Evolutionary conservation across 2,113 vertebrate genomes (phyloP).

Genomic region (Centropus bengalensis): DNA sequence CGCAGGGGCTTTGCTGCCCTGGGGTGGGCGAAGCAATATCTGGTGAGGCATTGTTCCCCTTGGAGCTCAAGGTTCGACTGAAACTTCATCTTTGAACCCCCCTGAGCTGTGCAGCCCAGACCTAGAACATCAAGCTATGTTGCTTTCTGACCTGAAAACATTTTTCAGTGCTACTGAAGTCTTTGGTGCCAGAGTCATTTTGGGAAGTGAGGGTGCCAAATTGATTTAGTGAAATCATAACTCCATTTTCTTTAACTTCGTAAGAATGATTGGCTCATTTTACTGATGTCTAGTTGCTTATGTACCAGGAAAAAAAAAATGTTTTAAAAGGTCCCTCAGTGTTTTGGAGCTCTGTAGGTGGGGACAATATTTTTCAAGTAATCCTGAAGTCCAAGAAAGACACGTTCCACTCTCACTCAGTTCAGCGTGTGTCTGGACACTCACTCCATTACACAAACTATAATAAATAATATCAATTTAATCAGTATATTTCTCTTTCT

Average conservation of each 20-base stretch:
- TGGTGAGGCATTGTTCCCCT: background rate
- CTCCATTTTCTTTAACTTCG: background rate
- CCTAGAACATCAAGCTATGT: background rate
- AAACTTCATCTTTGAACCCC: background rate
- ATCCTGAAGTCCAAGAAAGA: background rate
- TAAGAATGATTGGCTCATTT: background rate
- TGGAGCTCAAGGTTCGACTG: fast-evolving
- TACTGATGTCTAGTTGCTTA: background rate
- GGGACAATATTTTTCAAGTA: background rate
- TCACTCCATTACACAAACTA: background rate
- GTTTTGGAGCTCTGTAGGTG: background rate
- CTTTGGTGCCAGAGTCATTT: background rate
- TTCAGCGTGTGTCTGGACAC: background rate
- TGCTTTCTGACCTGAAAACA: background rate
- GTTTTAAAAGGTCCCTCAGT: background rate
- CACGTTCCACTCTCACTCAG: background rate
- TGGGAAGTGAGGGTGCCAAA: background rate
- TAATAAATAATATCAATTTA: background rate
- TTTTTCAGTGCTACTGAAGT: background rate
- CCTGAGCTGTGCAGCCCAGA: background rate
- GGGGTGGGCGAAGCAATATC: background rate
- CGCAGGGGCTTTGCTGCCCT: background rate
- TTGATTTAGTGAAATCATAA: background rate
- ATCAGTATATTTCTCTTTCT: background rate
- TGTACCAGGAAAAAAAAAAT: background rate